Evolutionary conservation across 2,888 invertebrate species (phyloP).

Genomic region (Ochropleura plecta): DNA sequence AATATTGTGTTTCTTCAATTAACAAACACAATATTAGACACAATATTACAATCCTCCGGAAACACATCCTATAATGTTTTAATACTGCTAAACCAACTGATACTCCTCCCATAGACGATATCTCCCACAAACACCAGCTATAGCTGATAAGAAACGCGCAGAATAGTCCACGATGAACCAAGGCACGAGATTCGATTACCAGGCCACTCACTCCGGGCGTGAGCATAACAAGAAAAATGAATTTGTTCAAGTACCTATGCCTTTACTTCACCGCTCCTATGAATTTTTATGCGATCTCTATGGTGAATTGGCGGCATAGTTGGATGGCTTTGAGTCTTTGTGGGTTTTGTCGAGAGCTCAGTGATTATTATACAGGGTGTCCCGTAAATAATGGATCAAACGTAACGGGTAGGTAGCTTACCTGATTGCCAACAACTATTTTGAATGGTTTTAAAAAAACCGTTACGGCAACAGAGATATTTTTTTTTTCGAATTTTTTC

Average conservation of each 20-base stretch:
- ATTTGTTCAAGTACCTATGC: slow-evolving; percentile 72
- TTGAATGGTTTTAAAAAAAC: too few species aligned
- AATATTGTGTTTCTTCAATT: too few species aligned
- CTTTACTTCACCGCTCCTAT: slow-evolving; percentile 59
- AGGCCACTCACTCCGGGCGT: slow-evolving; percentile 70
- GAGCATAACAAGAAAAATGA: slow-evolving; percentile 80
- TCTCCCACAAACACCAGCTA: slow-evolving; percentile 24
- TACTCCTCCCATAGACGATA: neutral
- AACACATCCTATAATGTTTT: too few species aligned
- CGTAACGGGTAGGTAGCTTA: too few species aligned
- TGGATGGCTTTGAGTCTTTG: slow-evolving; percentile 20
- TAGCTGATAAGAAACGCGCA: slow-evolving; percentile 43
- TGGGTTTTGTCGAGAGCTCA: neutral
- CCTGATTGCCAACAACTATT: too few species aligned
- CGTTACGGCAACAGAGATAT: too few species aligned
- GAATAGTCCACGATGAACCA: slow-evolving; percentile 46
- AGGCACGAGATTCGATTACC: slow-evolving; percentile 75
- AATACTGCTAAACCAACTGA: too few species aligned
- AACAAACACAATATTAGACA: too few species aligned
- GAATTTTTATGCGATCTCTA: slow-evolving; percentile 62
- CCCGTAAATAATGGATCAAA: too few species aligned
- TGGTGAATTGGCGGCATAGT: slow-evolving; percentile 36
- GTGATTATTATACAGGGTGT: neutral
- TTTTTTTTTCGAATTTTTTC: too few species aligned
- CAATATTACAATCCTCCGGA: too few species aligned